phyloP scores from a whole-genome alignment of 2,113 vertebrate genomes.

The Hemicordylus capensis region DNA sequence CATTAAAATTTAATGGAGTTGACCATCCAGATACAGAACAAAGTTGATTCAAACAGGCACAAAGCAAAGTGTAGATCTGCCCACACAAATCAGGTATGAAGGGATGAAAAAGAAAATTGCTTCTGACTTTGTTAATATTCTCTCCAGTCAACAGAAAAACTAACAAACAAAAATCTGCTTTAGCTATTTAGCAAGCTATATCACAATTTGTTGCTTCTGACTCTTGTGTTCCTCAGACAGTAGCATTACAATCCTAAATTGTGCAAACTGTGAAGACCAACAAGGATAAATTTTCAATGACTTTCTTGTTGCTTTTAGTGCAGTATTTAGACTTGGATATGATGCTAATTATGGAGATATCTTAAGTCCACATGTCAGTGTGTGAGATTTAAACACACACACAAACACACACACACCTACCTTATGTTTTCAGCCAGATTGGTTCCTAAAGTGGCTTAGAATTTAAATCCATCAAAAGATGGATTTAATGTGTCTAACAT shows the following conservation, averaged over 20 bases:
- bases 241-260: neutral
- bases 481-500: no score
- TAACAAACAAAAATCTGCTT: slow-evolving; percentile 37
- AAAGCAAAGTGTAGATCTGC: slow-evolving; percentile 45
- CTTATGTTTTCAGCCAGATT: no score
- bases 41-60: slow-evolving; percentile 41
- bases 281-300: neutral
- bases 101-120: slow-evolving; percentile 41
- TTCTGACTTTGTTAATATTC: slow-evolving; percentile 35
- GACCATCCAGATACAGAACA: slow-evolving; percentile 50
- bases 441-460: no score
- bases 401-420: no score
- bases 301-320: neutral
- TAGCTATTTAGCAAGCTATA: slow-evolving; percentile 30
- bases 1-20: slow-evolving; percentile 63
- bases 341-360: no score
- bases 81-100: slow-evolving; percentile 34
- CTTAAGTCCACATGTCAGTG: neutral
- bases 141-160: slow-evolving; percentile 36
- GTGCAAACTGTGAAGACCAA: neutral
- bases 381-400: neutral
- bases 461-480: no score
- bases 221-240: slow-evolving; percentile 33
- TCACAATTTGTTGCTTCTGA: slow-evolving; percentile 17
- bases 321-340: neutral